phyloP scores from a whole-genome alignment of 2,888 invertebrate species.

The Mythimna loreyi region DNA sequence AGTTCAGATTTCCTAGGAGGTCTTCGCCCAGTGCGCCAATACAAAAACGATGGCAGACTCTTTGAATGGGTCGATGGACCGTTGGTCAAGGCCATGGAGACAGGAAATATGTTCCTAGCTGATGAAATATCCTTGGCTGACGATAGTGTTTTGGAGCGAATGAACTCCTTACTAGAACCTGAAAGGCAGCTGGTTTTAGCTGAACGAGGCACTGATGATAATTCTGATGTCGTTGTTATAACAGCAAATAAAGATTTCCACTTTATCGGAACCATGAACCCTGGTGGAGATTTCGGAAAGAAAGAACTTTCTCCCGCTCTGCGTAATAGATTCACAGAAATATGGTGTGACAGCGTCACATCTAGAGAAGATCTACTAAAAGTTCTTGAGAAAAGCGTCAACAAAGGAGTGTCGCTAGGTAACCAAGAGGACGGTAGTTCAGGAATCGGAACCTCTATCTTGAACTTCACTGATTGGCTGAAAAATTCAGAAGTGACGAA shows the following conservation, averaged over 20 bases:
- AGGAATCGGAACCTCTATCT: constrained; percentile 93
- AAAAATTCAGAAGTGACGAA: constrained; percentile 93
- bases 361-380: constrained; percentile 93
- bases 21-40: constrained; percentile 95
- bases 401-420: constrained; percentile 87
- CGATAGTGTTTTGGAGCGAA: constrained; percentile 98
- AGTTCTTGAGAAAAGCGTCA: constrained; percentile 96
- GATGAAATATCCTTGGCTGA: constrained; percentile 99
- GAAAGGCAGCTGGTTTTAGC: constrained; percentile 97
- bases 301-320: constrained; percentile 99
- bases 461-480: constrained; percentile 96
- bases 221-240: constrained; percentile 90
- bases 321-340: constrained; percentile 99
- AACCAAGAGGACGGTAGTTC: constrained; percentile 89
- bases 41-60: constrained; percentile 91
- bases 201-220: constrained; percentile 95
- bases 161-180: constrained; percentile 98
- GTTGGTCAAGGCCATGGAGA: constrained; percentile 96
- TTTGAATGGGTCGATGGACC: constrained; percentile 99
- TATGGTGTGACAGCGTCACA: constrained; percentile 97
- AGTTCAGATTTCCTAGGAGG: constrained; percentile 99
- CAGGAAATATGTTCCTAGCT: constrained; percentile 97
- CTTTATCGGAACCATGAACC: constrained; percentile 99
- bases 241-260: constrained; percentile 95
- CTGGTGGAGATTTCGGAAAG: constrained; percentile 99